A percentile compares a stretch with the other conserved stretches of the same genome.
Conservation (phyloP, 2,113 vertebrate species). For the Silurus meridionalis region DNA sequence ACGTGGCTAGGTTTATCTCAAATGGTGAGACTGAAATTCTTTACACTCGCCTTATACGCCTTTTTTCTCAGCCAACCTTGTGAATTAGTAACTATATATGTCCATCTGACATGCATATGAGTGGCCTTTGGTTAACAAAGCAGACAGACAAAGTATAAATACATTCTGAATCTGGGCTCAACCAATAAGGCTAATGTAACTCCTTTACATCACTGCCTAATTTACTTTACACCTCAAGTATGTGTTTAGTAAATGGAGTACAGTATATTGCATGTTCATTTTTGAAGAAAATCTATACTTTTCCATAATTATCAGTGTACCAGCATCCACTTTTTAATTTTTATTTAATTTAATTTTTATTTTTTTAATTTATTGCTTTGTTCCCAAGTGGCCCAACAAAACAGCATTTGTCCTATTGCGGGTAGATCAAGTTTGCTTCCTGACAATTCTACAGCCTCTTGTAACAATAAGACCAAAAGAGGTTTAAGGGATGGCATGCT, state of each 20-base stretch:
- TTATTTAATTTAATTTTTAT: no score
- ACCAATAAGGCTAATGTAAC: constrained; percentile 52
- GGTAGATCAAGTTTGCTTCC: not conserved
- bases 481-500: not conserved
- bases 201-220: constrained; percentile 44
- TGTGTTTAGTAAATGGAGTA: constrained; percentile 16
- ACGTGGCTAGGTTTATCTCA: not conserved
- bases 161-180: constrained; percentile 26
- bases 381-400: not conserved
- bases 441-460: not conserved
- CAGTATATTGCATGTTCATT: constrained; percentile 19
- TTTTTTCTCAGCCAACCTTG: not conserved
- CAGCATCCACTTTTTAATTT: constrained; percentile 23
- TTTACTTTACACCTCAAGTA: constrained; percentile 36
- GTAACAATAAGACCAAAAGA: not conserved
- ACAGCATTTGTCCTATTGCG: not conserved
- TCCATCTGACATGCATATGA: constrained; percentile 29
- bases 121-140: constrained; percentile 17
- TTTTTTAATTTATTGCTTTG: constrained; percentile 24
- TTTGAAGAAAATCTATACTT: constrained; percentile 9
- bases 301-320: constrained; percentile 2
- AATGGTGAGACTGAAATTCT: constrained; percentile 13
- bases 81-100: constrained; percentile 45
- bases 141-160: constrained; percentile 51
- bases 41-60: not conserved